A percentile compares a stretch with the other conserved stretches of the same genome.
phyloP scores from a whole-genome alignment of 2,888 invertebrate genomes.

The Nomada ruficornis region DNA sequence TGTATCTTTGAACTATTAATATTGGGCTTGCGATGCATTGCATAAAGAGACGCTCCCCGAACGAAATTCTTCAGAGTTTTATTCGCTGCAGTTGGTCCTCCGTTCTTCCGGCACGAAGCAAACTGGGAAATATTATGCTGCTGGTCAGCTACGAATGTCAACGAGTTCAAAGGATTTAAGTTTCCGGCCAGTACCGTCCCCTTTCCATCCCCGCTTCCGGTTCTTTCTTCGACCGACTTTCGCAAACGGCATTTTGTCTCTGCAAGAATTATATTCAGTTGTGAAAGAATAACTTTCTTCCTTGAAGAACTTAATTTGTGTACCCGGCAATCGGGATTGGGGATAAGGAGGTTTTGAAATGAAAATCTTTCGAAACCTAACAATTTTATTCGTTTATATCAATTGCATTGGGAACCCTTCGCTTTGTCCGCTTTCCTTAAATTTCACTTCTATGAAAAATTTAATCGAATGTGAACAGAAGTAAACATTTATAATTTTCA shows the following conservation, averaged over 20 bases:
- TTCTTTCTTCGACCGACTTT: background rate
- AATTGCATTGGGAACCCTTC: no score
- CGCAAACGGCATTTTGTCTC: background rate
- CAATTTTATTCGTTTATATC: no score
- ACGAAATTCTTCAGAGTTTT: constrained; percentile 9
- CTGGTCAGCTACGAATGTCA: constrained; percentile 49
- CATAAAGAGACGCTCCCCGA: background rate
- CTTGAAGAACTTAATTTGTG: background rate
- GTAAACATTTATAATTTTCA: no score
- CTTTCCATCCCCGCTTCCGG: background rate
- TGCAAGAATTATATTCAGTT: background rate
- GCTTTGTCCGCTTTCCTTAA: no score
- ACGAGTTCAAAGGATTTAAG: constrained; percentile 47
- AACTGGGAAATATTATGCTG: constrained; percentile 33
- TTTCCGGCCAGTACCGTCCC: constrained; percentile 5
- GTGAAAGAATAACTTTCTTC: background rate
- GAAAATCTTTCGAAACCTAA: no score
- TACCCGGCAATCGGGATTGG: no score
- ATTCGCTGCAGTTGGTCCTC: background rate
- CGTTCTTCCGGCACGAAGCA: background rate
- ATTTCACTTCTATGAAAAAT: no score
- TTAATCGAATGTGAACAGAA: no score
- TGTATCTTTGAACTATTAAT: background rate
- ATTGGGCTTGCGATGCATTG: constrained; percentile 14
- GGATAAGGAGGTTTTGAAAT: no score